A percentile compares a stretch with the other conserved stretches of the same genome.
Conservation (phyloP, 2,113 vertebrate species). For the Mystacornis crossleyi region DNA sequence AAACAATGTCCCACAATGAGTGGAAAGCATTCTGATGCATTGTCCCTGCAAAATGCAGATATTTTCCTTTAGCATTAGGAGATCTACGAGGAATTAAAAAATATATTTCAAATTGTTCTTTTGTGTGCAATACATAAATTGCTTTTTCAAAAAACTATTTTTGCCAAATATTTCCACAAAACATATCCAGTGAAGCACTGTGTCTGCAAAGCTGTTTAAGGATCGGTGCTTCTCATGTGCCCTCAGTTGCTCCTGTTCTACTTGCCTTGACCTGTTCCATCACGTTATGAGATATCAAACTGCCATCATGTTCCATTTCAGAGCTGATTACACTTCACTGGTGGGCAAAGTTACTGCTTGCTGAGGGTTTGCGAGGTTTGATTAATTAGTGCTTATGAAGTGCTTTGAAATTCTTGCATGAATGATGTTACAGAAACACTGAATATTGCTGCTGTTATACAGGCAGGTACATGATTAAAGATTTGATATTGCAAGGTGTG, state of each 20-base stretch:
- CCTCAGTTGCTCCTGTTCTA: constrained; percentile 49
- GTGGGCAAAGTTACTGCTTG: constrained; percentile 61
- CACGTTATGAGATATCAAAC: constrained; percentile 24
- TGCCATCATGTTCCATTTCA: constrained; percentile 44
- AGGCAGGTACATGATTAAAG: constrained; percentile 64
- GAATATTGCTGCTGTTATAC: constrained; percentile 2
- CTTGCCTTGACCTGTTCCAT: constrained; percentile 51
- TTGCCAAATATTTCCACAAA: not conserved
- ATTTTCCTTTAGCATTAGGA: not conserved
- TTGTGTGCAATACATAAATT: not conserved
- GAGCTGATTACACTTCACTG: not conserved
- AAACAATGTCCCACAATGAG: not conserved
- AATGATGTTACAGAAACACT: constrained; percentile 46
- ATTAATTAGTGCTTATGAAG: constrained; percentile 62
- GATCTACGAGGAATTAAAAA: not conserved
- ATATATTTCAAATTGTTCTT: not conserved
- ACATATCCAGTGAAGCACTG: not conserved
- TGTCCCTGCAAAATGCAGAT: not conserved
- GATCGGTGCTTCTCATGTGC: not conserved
- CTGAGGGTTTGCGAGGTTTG: constrained; percentile 39
- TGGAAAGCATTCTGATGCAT: not conserved
- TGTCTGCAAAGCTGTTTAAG: not conserved
- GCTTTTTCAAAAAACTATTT: not conserved
- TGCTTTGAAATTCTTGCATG: constrained; percentile 58
- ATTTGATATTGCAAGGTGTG: constrained; percentile 46